phyloP scores from a whole-genome alignment of 2,113 vertebrate species.

The Microcebus lehilahytsara region DNA sequence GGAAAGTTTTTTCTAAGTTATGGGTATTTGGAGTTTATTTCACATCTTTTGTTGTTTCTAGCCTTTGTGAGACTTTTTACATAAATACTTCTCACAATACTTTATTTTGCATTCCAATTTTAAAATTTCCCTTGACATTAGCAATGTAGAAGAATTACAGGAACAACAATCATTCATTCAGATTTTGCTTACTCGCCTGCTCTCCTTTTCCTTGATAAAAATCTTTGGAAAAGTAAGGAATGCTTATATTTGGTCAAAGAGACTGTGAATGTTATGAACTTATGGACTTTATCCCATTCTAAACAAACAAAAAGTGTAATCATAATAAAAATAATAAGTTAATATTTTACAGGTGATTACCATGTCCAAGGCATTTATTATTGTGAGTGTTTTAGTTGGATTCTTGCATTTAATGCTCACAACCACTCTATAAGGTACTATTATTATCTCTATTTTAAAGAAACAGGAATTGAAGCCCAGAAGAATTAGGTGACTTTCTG shows the following conservation, averaged over 20 bases:
- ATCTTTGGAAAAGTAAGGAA: neutral
- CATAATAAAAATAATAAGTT: neutral
- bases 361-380: neutral
- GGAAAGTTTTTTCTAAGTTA: neutral
- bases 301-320: neutral
- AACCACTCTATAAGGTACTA: neutral
- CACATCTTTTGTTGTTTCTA: neutral
- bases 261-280: neutral
- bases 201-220: neutral
- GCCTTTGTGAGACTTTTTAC: neutral
- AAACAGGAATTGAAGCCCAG: neutral
- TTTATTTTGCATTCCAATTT: neutral
- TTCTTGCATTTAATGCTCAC: neutral
- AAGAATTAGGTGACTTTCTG: neutral
- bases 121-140: neutral
- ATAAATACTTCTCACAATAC: neutral
- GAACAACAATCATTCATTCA: neutral
- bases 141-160: neutral
- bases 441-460: neutral
- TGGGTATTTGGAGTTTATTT: neutral
- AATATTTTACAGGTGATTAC: neutral
- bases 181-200: neutral
- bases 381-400: neutral
- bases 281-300: neutral
- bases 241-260: neutral